Base-by-base conservation (phyloP, 2,888 invertebrate species). In the Hirtodrosophila trivittata region DNA sequence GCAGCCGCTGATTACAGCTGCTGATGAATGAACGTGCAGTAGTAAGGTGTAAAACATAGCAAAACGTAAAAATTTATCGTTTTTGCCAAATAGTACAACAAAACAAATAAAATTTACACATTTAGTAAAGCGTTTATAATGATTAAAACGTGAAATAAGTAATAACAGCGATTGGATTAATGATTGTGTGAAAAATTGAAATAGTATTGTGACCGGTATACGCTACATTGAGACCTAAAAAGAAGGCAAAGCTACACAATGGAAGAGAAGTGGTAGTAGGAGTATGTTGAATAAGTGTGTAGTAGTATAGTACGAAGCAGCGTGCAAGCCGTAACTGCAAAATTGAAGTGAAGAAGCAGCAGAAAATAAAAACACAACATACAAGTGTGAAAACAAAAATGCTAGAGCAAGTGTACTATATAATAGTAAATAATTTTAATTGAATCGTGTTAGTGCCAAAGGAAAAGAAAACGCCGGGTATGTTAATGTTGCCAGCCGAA, bases 1-100 rank as follows among this genome's bases (percentile, higher is more conserved):
- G 10, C 4, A 43, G 5, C 8, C n/a, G 35, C 5, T 3, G 30
- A 30, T 63, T 56, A 65, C 77, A 81, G 82, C 77, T 78, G 71
- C 76, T 82, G 71, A 82, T 77, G 77, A 78, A 84, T 78, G 77
- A 84, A 83, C 77, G 47, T 54, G 67, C 64, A 81, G 70, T 77
- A 77, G 83, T 83, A 70, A 80, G 74, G 74, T 76, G 77, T 76
- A 76, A 83, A 80, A 77, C 67, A 77, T 57, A 63, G 76, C 57
- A 66, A 72, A 67, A 46, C 67, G 73, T 68, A 73, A 60, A 70
- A 80, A 52, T 70, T 75, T 41, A 43, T 64, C 43, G 46, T 66
- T 71, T 55, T 32, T 35, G 39, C 14, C 42, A 37, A 55, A 66
- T 70, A 52, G 39, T 25, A 57, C 21, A 57, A 49, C 49, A 66